These are phyloP conservation scores for Fistularia commersonii DNA, from an alignment of 2,797 vertebrate genomes.

Conservation along the genomic window DNA sequence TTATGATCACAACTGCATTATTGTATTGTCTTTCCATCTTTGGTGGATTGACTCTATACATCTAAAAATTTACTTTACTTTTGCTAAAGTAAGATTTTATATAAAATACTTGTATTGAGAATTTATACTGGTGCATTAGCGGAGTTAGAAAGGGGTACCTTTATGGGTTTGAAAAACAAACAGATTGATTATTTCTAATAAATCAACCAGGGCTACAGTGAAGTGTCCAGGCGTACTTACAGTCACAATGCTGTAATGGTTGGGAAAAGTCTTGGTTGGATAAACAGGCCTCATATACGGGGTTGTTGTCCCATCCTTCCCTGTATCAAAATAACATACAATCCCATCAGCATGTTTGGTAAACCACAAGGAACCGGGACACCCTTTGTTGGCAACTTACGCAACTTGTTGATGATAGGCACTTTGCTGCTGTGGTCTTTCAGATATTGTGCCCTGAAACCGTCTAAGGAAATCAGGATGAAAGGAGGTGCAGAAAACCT, in stretches of 20 bases:
- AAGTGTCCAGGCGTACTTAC: conserved; percentile 73
- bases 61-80: too few relatives aligned
- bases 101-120: too few relatives aligned
- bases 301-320: conserved; percentile 81
- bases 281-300: conserved; percentile 86
- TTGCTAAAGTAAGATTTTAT: too few relatives aligned
- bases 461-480: conserved; percentile 93
- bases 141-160: too few relatives aligned
- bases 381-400: conserved; percentile 72
- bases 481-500: conserved; percentile 87
- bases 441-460: conserved; percentile 90
- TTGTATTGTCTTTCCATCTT: too few relatives aligned
- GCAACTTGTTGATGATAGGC: conserved; percentile 87
- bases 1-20: too few relatives aligned
- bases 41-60: too few relatives aligned
- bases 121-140: too few relatives aligned
- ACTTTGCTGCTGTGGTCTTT: conserved; percentile 80
- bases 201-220: not conserved
- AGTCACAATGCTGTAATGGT: conserved; percentile 95
- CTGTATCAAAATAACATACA: conserved; percentile 63
- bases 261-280: conserved; percentile 97
- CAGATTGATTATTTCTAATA: too few relatives aligned
- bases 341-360: conserved; percentile 2
- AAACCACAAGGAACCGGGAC: not conserved
- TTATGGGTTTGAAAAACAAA: too few relatives aligned